Conservation (phyloP, 2,113 vertebrate genomes). For the Chauna torquata region DNA sequence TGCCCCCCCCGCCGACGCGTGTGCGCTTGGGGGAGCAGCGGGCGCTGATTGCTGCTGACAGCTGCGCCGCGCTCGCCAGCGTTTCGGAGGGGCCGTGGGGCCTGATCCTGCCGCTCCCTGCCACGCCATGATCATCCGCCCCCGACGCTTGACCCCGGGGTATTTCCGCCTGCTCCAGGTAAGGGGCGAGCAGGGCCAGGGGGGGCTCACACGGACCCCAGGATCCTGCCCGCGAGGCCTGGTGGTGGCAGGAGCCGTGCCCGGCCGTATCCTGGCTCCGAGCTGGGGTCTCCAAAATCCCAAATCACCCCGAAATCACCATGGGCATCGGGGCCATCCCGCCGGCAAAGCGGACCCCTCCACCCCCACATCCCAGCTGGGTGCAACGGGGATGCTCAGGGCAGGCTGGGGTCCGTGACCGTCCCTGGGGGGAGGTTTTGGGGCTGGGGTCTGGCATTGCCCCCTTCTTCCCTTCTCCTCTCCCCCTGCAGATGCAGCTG, state of each 20-base stretch:
- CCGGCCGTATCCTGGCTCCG: accelerated
- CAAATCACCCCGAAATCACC: neutral
- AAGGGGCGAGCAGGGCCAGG: neutral
- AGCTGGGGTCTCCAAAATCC: no score
- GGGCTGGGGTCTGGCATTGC: accelerated
- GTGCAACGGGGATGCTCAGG: accelerated
- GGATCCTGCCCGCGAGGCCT: accelerated
- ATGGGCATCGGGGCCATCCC: neutral
- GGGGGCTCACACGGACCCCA: neutral
- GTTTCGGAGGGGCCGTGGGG: neutral
- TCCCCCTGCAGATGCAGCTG: conserved; percentile 86
- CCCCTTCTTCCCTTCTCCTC: neutral
- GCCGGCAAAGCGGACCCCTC: neutral
- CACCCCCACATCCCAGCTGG: accelerated
- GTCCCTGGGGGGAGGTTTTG: accelerated
- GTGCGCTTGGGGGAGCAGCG: conserved; percentile 58
- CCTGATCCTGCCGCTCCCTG: neutral
- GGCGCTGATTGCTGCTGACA: conserved; percentile 79
- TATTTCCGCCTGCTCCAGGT: conserved; percentile 95
- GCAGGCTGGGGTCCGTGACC: neutral
- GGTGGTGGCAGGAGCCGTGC: accelerated
- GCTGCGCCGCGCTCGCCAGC: conserved; percentile 20
- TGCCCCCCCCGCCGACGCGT: neutral
- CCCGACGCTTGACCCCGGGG: conserved; percentile 90
- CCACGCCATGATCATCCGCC: conserved; percentile 85